Evolutionary conservation across 2,797 vertebrate species (phyloP).

Genomic region (Urocyon cinereoargenteus): DNA sequence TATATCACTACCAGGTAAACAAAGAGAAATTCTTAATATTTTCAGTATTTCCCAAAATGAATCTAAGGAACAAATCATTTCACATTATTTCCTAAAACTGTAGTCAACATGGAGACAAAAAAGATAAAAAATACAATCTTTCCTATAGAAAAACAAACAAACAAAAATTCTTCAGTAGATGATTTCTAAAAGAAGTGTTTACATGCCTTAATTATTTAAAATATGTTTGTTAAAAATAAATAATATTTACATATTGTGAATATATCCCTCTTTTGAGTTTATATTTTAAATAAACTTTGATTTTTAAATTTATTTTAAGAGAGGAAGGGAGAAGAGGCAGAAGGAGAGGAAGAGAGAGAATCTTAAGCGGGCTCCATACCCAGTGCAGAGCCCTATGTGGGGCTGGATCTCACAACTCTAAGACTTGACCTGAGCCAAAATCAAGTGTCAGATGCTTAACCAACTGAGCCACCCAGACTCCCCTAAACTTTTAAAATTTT

Average conservation of each 20-base stretch:
- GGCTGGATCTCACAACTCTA: not conserved
- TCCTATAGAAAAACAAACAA: not conserved
- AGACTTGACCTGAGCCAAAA: not conserved
- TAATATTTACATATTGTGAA: not conserved
- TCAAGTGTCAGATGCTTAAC: not conserved
- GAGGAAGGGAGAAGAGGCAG: not conserved
- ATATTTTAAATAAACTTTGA: not conserved
- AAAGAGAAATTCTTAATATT: not conserved
- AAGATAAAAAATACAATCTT: not conserved
- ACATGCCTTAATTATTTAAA: not conserved
- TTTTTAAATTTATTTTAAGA: not conserved
- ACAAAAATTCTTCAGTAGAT: not conserved
- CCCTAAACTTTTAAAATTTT: not conserved
- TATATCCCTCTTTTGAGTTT: not conserved
- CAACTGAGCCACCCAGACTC: not conserved
- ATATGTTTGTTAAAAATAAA: not conserved
- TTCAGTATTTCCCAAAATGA: not conserved
- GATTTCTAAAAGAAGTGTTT: not conserved
- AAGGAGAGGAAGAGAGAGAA: not conserved
- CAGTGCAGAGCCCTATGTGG: not conserved
- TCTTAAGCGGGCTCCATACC: not conserved
- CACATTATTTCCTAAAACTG: not conserved
- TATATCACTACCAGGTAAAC: not conserved
- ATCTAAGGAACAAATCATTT: not conserved
- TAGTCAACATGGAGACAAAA: not conserved